A percentile compares a stretch with the other conserved stretches of the same genome.
phyloP scores from a whole-genome alignment of 2,888 invertebrate species.

The Tachina lurida region DNA sequence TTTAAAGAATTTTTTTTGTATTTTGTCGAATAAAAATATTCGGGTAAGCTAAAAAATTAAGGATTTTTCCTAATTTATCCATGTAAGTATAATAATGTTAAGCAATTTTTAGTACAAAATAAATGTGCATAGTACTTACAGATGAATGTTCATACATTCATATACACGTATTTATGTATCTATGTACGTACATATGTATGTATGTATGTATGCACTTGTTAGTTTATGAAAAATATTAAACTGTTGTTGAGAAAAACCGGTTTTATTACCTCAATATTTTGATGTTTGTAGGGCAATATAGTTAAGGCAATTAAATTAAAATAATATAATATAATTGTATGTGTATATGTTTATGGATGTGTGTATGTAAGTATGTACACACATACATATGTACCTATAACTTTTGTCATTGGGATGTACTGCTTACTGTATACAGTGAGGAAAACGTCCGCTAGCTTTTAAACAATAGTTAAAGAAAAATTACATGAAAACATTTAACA shows the following conservation, averaged over 20 bases:
- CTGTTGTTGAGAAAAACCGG: constrained; percentile 38
- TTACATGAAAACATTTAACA: background rate
- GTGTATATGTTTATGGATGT: background rate
- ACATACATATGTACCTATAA: too few species aligned
- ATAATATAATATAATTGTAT: background rate
- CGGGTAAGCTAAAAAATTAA: constrained; percentile 33
- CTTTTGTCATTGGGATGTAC: too few species aligned
- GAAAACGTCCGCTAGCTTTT: background rate
- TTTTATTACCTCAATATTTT: constrained; percentile 42
- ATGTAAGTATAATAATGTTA: background rate
- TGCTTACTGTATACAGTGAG: too few species aligned
- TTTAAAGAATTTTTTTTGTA: background rate
- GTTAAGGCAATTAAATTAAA: constrained; percentile 14
- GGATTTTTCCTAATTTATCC: background rate
- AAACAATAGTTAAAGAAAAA: constrained; percentile 4
- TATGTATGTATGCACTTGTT: constrained; percentile 11
- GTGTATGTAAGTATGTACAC: background rate
- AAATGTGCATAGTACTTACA: too few species aligned
- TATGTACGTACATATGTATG: background rate
- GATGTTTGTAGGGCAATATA: constrained; percentile 38
- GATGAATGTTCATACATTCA: too few species aligned
- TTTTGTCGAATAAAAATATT: background rate
- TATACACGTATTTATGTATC: background rate
- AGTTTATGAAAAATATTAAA: background rate
- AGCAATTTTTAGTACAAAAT: background rate